Conservation (phyloP, 2,888 invertebrate species). For the Lepetodrilus schrolli region DNA sequence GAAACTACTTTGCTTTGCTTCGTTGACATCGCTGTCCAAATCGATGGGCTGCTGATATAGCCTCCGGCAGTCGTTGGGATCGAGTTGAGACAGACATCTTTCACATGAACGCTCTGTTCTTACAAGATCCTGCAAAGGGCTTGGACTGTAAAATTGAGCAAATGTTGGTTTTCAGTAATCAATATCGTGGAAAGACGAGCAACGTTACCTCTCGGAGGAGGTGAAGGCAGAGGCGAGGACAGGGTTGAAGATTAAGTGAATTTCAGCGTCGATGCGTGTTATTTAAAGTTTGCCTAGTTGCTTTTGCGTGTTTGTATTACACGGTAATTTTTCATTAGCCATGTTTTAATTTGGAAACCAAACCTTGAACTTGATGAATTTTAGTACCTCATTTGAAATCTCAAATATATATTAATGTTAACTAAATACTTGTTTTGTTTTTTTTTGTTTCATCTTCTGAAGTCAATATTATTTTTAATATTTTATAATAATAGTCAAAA, state of each 20-base stretch:
- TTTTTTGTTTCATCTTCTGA: too few relatives aligned
- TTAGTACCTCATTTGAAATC: too few relatives aligned
- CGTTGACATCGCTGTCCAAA: neutral
- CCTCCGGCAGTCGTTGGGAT: neutral
- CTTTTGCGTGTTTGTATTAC: neutral
- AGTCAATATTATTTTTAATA: too few relatives aligned
- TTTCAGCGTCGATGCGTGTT: neutral
- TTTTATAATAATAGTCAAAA: too few relatives aligned
- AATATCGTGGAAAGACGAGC: neutral
- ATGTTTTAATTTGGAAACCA: too few relatives aligned
- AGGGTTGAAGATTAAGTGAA: neutral
- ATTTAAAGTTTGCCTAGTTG: neutral
- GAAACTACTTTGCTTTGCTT: conserved; percentile 24
- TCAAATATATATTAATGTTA: too few relatives aligned
- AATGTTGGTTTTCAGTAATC: conserved; percentile 23
- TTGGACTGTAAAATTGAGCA: conserved; percentile 23
- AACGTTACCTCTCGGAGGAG: neutral
- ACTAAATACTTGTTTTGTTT: too few relatives aligned
- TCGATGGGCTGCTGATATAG: neutral
- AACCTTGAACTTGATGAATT: too few relatives aligned
- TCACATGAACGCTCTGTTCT: neutral
- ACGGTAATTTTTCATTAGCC: neutral
- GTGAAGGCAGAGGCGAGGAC: neutral
- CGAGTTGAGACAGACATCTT: neutral
- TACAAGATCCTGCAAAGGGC: conserved; percentile 5